Evolutionary conservation across 53 echinoderm and acorn worm species (phyloP).

Genomic region (Apostichopus leukothele): DNA sequence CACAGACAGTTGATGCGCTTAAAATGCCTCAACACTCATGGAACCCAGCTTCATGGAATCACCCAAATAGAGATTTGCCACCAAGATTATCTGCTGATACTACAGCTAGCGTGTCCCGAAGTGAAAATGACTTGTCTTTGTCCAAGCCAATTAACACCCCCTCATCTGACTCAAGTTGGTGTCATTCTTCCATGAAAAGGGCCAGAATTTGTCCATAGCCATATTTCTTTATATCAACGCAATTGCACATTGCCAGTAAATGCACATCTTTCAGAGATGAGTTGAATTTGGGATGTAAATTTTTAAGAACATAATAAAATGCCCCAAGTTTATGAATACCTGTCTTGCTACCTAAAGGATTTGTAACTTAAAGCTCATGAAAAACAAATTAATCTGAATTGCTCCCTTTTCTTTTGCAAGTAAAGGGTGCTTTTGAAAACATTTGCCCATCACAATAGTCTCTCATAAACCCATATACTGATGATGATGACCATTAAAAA

Average conservation of each 20-base stretch:
- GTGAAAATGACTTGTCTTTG: not conserved
- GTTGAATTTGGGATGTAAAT: constrained; percentile 53
- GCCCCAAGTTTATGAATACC: constrained; percentile 55
- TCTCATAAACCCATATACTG: too few species aligned
- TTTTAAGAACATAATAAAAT: constrained; percentile 61
- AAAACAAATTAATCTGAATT: constrained; percentile 55
- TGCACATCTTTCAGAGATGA: constrained; percentile 41
- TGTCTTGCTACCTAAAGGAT: constrained; percentile 57
- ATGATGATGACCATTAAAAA: too few species aligned
- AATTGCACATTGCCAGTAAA: constrained; percentile 49
- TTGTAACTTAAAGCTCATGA: constrained; percentile 63
- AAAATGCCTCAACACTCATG: too few species aligned
- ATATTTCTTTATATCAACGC: constrained; percentile 58
- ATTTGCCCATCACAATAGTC: too few species aligned
- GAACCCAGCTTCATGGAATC: too few species aligned
- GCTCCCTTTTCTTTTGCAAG: not conserved
- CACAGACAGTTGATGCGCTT: too few species aligned
- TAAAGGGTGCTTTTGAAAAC: too few species aligned
- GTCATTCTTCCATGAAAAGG: constrained; percentile 58
- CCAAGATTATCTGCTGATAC: constrained; percentile 61
- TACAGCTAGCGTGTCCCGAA: constrained; percentile 52
- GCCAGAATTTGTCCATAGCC: constrained; percentile 56
- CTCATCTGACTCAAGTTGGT: constrained; percentile 53
- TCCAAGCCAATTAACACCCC: constrained; percentile 48
- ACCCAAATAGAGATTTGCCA: constrained; percentile 61